These are phyloP conservation scores for Rhipidura dahli DNA, from an alignment of 2,113 vertebrate genomes.

Conservation along the genomic window DNA sequence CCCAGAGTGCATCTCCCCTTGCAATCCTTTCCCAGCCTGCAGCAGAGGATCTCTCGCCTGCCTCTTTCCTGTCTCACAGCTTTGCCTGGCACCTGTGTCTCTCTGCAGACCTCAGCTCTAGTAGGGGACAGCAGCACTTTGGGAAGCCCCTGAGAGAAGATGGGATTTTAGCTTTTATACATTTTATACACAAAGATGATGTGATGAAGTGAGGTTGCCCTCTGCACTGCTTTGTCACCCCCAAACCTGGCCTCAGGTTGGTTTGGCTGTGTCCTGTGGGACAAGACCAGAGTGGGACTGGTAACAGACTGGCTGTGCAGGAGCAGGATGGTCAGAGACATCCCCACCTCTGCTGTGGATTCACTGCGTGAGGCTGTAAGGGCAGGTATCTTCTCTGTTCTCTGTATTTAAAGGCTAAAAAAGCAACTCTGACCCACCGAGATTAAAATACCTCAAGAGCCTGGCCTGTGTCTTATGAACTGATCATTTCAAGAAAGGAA, in stretches of 20 bases:
- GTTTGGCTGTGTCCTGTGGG: not conserved
- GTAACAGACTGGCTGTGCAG: not conserved
- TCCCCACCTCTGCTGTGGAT: not conserved
- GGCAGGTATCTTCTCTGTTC: not conserved
- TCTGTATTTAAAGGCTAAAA: not conserved
- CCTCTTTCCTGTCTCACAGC: not conserved
- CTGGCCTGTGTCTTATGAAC: not conserved
- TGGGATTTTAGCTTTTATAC: not conserved
- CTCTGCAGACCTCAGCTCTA: not conserved
- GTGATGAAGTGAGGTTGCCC: not conserved
- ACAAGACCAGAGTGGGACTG: not conserved
- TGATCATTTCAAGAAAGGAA: not conserved
- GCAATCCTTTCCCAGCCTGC: not conserved
- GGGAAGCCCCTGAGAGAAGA: not conserved
- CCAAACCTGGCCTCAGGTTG: not conserved
- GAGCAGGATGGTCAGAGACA: not conserved
- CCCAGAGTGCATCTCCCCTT: not conserved
- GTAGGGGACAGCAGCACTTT: not conserved
- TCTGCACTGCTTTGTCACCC: not conserved
- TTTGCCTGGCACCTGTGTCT: not conserved
- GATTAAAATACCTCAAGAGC: not conserved
- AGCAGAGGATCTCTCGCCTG: not conserved
- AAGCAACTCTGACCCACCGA: not conserved
- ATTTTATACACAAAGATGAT: not conserved
- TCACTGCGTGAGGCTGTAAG: not conserved